Evolutionary conservation across 2,797 vertebrate species (phyloP).

Genomic region (Alexandromys oeconomus): DNA sequence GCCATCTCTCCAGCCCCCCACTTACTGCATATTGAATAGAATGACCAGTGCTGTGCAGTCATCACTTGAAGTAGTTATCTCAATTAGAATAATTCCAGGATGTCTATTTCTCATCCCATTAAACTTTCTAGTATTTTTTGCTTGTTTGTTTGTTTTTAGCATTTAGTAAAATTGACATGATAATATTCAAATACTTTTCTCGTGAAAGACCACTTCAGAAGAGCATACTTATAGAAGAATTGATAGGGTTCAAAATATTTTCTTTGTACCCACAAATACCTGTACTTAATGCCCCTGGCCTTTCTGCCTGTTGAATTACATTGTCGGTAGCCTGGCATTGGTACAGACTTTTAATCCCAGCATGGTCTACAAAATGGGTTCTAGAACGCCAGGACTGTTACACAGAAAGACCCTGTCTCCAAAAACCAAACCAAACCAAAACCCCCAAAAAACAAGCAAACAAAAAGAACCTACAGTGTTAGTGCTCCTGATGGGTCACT

Average conservation of each 20-base stretch:
- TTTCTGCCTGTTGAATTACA: conserved; percentile 42
- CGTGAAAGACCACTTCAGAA: conserved; percentile 50
- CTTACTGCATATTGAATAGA: neutral
- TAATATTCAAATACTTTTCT: conserved; percentile 50
- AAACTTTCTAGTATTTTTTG: conserved; percentile 41
- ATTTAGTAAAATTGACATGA: conserved; percentile 45
- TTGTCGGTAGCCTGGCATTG: neutral
- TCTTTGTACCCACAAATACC: neutral
- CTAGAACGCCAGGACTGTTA: no score
- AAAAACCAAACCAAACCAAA: no score
- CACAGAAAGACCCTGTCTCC: no score
- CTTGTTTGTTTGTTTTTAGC: neutral
- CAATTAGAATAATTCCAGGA: conserved; percentile 49
- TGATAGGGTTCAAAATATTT: conserved; percentile 5
- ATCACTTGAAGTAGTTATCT: conserved; percentile 38
- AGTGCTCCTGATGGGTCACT: neutral
- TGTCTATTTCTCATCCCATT: neutral
- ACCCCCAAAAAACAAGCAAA: no score
- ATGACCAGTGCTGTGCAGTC: neutral
- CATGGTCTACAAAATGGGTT: no score
- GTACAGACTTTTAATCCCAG: no score
- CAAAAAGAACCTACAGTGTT: neutral
- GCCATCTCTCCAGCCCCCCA: no score
- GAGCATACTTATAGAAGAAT: neutral
- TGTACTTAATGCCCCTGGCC: neutral